Evolutionary conservation across 2,113 vertebrate species (phyloP).

Genomic region (Chaetodon trifascialis): DNA sequence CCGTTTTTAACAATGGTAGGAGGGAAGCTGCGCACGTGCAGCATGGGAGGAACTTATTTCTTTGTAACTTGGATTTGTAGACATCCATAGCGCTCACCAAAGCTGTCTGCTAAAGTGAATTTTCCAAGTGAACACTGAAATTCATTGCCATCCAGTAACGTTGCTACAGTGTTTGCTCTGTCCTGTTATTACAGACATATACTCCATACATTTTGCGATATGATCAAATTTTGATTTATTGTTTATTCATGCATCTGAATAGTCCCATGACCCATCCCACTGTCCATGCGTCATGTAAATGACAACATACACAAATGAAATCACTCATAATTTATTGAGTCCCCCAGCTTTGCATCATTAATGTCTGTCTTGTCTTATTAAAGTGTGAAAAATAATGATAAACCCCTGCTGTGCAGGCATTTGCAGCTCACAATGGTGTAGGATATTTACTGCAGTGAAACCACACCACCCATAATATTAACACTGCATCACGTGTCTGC

Average conservation of each 20-base stretch:
- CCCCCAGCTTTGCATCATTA: constrained; percentile 7
- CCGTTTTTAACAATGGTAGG: not conserved
- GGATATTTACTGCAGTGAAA: constrained; percentile 33
- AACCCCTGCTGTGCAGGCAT: not conserved
- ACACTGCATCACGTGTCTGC: constrained; percentile 45
- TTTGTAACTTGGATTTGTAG: too few species aligned
- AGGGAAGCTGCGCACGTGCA: too few species aligned
- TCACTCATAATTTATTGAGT: constrained; percentile 19
- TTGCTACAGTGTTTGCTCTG: too few species aligned
- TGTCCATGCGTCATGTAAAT: constrained; percentile 6
- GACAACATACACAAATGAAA: constrained; percentile 9
- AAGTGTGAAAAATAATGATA: not conserved
- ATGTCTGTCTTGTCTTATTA: constrained; percentile 4
- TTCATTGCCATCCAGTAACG: too few species aligned
- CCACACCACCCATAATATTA: constrained; percentile 14
- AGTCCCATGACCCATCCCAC: not conserved
- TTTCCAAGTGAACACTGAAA: too few species aligned
- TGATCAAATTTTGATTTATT: not conserved
- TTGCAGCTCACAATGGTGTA: not conserved
- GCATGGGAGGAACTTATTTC: too few species aligned
- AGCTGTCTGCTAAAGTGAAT: too few species aligned
- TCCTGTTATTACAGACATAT: too few species aligned
- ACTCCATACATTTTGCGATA: too few species aligned
- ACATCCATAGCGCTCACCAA: too few species aligned
- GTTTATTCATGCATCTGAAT: not conserved